Percentiles rank a stretch among this genome's conserved stretches.
Conservation (phyloP, 2,797 vertebrate genomes). For the Aphelocoma californica region DNA sequence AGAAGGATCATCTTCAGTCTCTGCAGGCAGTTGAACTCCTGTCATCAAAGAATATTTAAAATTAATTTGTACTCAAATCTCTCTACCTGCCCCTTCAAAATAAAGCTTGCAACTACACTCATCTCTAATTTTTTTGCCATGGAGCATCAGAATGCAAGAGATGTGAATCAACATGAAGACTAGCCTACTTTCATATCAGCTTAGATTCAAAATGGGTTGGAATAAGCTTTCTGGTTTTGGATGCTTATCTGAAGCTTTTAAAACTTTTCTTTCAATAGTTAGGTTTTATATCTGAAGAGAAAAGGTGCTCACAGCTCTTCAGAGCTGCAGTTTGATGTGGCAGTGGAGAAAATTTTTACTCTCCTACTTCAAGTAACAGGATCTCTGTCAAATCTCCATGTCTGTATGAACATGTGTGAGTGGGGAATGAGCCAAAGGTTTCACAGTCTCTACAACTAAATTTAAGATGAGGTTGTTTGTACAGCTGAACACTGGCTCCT, state of each 20-base stretch:
- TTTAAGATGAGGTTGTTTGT: conserved; percentile 48
- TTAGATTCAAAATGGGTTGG: background rate
- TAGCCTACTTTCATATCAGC: background rate
- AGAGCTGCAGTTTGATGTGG: background rate
- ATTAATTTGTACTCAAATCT: background rate
- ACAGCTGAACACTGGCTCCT: conserved; percentile 14
- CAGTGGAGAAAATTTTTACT: background rate
- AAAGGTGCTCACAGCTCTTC: background rate
- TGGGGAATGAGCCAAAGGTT: background rate
- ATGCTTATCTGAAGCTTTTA: background rate
- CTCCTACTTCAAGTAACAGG: background rate
- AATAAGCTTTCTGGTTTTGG: background rate
- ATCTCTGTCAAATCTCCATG: background rate
- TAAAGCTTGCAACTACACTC: background rate
- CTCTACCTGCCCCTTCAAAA: background rate
- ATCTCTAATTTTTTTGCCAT: background rate
- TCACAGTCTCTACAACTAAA: background rate
- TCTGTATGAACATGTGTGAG: background rate
- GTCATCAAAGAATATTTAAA: background rate
- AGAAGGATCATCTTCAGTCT: background rate
- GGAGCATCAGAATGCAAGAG: background rate
- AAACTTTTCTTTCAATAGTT: background rate
- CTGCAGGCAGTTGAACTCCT: background rate
- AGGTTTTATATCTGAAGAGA: background rate
- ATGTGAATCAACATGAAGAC: background rate